phyloP scores from a whole-genome alignment of 2,113 vertebrate genomes.

The Tragelaphus imberbis region DNA sequence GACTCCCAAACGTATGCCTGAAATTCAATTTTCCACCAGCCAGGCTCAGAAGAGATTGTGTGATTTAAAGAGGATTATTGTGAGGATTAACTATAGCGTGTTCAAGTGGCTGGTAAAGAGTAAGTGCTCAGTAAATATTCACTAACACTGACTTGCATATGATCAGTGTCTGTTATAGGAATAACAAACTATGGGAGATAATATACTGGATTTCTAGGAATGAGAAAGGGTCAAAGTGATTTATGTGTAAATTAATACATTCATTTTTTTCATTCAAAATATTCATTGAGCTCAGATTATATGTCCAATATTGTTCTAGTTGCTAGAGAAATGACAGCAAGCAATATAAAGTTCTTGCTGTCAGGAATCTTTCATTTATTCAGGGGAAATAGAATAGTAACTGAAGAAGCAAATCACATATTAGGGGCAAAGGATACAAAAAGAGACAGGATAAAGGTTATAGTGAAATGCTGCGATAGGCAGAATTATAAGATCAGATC shows the following conservation, averaged over 20 bases:
- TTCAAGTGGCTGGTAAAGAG: conserved; percentile 9
- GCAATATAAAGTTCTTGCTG: background rate
- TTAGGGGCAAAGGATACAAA: background rate
- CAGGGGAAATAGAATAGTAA: background rate
- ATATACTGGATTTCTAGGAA: background rate
- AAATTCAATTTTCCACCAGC: conserved; percentile 41
- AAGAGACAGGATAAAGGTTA: background rate
- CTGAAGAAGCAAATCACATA: background rate
- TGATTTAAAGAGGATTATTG: conserved; percentile 39
- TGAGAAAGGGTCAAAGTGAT: background rate
- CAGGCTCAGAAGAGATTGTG: conserved; percentile 7
- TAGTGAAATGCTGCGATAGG: background rate
- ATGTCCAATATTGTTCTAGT: background rate
- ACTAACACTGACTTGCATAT: background rate
- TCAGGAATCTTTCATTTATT: background rate
- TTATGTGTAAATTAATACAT: background rate
- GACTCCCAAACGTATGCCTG: background rate
- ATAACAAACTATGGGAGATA: background rate
- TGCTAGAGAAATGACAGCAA: background rate
- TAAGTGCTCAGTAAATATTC: conserved; percentile 18
- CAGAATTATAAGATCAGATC: background rate
- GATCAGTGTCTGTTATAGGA: background rate
- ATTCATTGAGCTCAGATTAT: background rate
- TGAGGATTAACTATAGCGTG: background rate
- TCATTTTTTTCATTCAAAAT: conserved; percentile 14